Evolutionary conservation across 2,888 invertebrate genomes (phyloP).

Genomic region (Bombylius major): DNA sequence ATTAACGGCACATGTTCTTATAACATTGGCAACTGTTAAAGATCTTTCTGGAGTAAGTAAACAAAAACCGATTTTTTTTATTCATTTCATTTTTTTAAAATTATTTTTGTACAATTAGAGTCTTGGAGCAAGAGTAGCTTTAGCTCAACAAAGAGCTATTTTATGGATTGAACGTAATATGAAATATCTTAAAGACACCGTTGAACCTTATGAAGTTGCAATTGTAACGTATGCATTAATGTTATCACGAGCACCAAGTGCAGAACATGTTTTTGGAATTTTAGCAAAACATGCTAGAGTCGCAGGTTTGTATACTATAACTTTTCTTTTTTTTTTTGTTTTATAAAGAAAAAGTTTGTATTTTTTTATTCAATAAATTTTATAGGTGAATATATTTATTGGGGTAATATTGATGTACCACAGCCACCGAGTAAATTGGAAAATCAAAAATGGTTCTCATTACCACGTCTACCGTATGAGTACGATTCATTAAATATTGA

Average conservation of each 20-base stretch:
- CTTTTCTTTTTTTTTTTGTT: neutral
- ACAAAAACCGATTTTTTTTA: neutral
- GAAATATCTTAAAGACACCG: constrained; percentile 54
- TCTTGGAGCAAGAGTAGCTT: constrained; percentile 60
- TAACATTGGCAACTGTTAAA: constrained; percentile 72
- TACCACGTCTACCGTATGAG: constrained; percentile 76
- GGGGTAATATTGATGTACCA: constrained; percentile 70
- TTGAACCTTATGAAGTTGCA: constrained; percentile 73
- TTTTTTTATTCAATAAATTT: neutral
- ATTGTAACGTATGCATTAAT: constrained; percentile 82
- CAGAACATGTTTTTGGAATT: constrained; percentile 68
- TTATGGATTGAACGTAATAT: constrained; percentile 73
- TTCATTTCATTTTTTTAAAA: no score
- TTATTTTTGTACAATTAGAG: constrained; percentile 34
- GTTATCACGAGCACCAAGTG: constrained; percentile 68
- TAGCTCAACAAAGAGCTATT: constrained; percentile 62
- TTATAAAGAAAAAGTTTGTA: neutral
- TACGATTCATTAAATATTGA: constrained; percentile 88
- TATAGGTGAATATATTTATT: constrained; percentile 67
- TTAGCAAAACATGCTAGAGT: constrained; percentile 51
- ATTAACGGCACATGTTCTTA: constrained; percentile 85
- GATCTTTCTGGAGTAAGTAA: constrained; percentile 50
- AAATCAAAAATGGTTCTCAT: constrained; percentile 80
- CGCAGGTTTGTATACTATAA: constrained; percentile 41
- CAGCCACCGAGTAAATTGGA: constrained; percentile 74